A percentile compares a stretch with the other conserved stretches of the same genome.
Conservation (phyloP, 2,888 invertebrate species). For the Mactromeris polynyma region DNA sequence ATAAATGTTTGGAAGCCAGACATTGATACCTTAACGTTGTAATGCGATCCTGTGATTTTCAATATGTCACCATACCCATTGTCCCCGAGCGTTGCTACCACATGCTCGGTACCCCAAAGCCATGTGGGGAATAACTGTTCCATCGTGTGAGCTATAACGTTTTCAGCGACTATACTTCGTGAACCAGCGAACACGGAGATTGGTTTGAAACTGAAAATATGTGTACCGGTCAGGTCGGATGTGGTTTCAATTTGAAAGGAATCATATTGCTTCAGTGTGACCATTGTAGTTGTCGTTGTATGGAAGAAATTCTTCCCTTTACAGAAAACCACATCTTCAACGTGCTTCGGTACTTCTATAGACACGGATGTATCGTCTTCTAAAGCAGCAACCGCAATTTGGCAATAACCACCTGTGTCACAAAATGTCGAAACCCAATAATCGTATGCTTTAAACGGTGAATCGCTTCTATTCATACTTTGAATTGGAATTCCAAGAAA, state of each 20-base stretch:
- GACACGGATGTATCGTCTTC: conserved; percentile 35
- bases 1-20: conserved; percentile 41
- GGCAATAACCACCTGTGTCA: conserved; percentile 57
- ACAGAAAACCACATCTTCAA: conserved; percentile 31
- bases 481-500: conserved; percentile 52
- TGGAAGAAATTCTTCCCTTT: conserved; percentile 30
- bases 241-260: conserved; percentile 51
- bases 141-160: conserved; percentile 34
- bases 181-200: conserved; percentile 60
- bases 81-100: conserved; percentile 19
- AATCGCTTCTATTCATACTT: conserved; percentile 7
- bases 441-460: conserved; percentile 1
- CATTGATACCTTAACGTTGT: conserved; percentile 34
- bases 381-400: conserved; percentile 50
- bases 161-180: conserved; percentile 43
- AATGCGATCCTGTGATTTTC: conserved; percentile 37
- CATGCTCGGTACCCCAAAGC: conserved; percentile 59
- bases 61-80: conserved; percentile 58
- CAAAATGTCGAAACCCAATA: conserved; percentile 59
- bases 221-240: conserved; percentile 55
- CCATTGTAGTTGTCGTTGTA: not conserved
- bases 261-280: conserved; percentile 47
- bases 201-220: conserved; percentile 49
- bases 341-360: conserved; percentile 29
- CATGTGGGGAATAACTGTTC: conserved; percentile 58